phyloP scores from a whole-genome alignment of 2,113 vertebrate species.

The Ursus arctos region DNA sequence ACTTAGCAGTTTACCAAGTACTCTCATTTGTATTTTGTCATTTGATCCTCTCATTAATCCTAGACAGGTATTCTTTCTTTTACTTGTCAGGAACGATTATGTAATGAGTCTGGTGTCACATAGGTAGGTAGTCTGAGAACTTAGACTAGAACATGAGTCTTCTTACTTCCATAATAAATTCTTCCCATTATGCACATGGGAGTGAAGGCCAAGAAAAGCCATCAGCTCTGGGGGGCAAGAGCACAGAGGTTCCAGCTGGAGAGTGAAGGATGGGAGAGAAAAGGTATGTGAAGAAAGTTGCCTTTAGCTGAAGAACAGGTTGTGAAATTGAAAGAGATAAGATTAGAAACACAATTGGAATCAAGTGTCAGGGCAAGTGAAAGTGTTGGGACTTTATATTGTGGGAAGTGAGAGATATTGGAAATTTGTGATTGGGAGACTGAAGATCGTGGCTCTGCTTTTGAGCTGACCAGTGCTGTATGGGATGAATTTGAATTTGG shows the following conservation, averaged over 20 bases:
- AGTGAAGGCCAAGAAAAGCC: background rate
- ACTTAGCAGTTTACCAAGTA: background rate
- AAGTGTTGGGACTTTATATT: background rate
- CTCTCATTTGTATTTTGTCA: slow-evolving; percentile 50
- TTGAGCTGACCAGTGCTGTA: background rate
- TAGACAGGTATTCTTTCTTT: background rate
- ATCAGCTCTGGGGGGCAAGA: background rate
- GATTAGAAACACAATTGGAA: background rate
- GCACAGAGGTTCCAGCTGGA: background rate
- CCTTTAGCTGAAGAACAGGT: background rate
- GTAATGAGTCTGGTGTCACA: background rate
- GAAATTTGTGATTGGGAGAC: background rate
- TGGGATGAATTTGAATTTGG: background rate
- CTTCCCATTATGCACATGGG: background rate
- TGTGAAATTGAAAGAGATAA: background rate
- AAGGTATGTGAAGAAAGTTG: background rate
- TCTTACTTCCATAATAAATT: background rate
- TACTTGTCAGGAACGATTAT: background rate
- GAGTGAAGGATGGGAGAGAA: background rate
- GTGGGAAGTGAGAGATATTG: background rate
- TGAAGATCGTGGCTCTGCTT: background rate
- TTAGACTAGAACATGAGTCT: background rate
- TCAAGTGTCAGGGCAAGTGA: background rate
- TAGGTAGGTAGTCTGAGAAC: background rate
- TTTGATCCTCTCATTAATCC: background rate